phyloP scores from a whole-genome alignment of 2,888 invertebrate genomes.

The Dicycla oo region DNA sequence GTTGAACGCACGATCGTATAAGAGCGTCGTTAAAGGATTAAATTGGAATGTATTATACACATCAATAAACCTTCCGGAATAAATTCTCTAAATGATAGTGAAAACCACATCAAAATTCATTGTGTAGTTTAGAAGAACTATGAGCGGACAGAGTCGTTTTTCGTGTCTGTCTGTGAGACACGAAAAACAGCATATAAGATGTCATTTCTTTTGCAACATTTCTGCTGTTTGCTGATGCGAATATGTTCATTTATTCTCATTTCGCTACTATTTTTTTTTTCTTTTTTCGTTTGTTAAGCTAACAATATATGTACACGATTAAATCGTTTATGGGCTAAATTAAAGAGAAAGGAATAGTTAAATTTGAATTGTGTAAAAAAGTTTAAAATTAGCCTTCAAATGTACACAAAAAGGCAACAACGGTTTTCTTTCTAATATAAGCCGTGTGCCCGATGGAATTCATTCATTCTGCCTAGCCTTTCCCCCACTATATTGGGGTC shows the following conservation, averaged over 20 bases:
- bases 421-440: not conserved
- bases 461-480: too few relatives aligned
- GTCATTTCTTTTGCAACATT: not conserved
- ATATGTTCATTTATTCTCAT: not conserved
- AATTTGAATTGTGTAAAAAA: not conserved
- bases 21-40: too few relatives aligned
- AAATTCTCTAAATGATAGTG: not conserved
- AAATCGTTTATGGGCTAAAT: not conserved
- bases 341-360: not conserved
- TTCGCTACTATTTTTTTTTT: too few relatives aligned
- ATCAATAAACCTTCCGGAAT: not conserved
- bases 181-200: not conserved
- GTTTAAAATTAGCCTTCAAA: too few relatives aligned
- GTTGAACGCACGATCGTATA: too few relatives aligned
- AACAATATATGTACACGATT: not conserved
- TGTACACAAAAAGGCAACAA: too few relatives aligned
- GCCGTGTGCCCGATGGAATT: too few relatives aligned
- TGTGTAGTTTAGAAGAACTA: not conserved
- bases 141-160: too few relatives aligned
- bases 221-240: not conserved
- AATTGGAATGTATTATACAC: not conserved
- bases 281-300: not conserved
- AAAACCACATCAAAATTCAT: not conserved
- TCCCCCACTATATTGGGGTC: too few relatives aligned
- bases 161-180: too few relatives aligned